A percentile compares a stretch with the other conserved stretches of the same genome.
These are phyloP conservation scores for Vulpes vulpes DNA, from an alignment of 2,113 vertebrate genomes.

Conservation along the genomic window DNA sequence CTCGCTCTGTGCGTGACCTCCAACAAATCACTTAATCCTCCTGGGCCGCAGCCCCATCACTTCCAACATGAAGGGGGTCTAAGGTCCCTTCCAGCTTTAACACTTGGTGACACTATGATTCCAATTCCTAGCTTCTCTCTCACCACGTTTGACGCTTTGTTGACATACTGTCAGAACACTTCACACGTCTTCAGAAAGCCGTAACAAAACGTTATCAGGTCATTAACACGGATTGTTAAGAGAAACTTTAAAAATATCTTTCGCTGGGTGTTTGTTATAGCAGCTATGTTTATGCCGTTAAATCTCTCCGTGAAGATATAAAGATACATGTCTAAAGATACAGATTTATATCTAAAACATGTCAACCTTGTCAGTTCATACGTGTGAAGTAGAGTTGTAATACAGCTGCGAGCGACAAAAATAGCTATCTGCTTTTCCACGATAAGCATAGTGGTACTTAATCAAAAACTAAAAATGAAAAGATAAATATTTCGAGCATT, in stretches of 20 bases:
- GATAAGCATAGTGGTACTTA: neutral
- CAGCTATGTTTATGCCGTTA: neutral
- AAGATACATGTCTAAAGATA: neutral
- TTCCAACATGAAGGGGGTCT: conserved; percentile 61
- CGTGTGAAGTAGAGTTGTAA: neutral
- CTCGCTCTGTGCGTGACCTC: conserved; percentile 61
- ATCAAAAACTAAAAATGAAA: neutral
- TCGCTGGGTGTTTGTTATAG: conserved; percentile 11
- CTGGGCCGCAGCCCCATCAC: conserved; percentile 59
- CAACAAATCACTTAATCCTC: conserved; percentile 72
- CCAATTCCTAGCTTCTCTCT: conserved; percentile 69
- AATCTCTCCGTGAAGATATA: neutral
- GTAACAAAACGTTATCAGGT: conserved; percentile 56
- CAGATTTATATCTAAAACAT: neutral
- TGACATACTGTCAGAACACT: conserved; percentile 75
- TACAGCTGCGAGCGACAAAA: neutral
- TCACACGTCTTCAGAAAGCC: conserved; percentile 66
- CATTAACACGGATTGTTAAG: conserved; percentile 55
- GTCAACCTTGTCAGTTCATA: neutral
- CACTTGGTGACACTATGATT: conserved; percentile 72
- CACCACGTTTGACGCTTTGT: conserved; percentile 65
- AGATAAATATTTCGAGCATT: neutral
- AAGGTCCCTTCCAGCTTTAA: conserved; percentile 72
- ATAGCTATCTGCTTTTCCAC: neutral
- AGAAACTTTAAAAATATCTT: conserved; percentile 24